phyloP scores from a whole-genome alignment of 2,113 vertebrate species.

The Tyto alba region DNA sequence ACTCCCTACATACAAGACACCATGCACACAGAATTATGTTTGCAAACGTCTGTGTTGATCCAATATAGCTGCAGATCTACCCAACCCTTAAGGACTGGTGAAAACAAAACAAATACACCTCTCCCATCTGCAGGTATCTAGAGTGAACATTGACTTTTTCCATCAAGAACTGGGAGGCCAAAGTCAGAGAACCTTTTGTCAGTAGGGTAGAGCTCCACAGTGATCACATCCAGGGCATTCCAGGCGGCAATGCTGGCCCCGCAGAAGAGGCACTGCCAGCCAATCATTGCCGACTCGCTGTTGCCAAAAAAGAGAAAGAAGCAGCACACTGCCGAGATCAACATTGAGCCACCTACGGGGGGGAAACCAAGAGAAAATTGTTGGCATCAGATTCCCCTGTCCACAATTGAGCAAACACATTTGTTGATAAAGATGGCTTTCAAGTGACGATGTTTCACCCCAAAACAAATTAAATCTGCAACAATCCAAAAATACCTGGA shows the following conservation, averaged over 20 bases:
- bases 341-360: slow-evolving; percentile 85
- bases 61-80: neutral
- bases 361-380: neutral
- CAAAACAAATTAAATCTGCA: neutral
- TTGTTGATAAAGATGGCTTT: neutral
- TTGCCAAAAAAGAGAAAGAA: slow-evolving; percentile 95
- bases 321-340: slow-evolving; percentile 88
- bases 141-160: neutral
- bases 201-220: slow-evolving; percentile 92
- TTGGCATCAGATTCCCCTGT: neutral
- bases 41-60: neutral
- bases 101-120: neutral
- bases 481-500: neutral
- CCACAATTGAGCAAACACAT: neutral
- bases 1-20: neutral
- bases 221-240: slow-evolving; percentile 94
- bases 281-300: slow-evolving; percentile 90
- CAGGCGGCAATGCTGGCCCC: slow-evolving; percentile 90
- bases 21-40: fast-evolving
- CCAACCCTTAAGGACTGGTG: neutral
- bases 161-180: fast-evolving
- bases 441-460: neutral
- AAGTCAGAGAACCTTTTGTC: slow-evolving; percentile 80
- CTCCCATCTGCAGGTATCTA: neutral
- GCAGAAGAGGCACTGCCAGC: slow-evolving; percentile 95